These are phyloP conservation scores for Limonius californicus DNA, from an alignment of 1,140 invertebrate species.

Conservation along the genomic window DNA sequence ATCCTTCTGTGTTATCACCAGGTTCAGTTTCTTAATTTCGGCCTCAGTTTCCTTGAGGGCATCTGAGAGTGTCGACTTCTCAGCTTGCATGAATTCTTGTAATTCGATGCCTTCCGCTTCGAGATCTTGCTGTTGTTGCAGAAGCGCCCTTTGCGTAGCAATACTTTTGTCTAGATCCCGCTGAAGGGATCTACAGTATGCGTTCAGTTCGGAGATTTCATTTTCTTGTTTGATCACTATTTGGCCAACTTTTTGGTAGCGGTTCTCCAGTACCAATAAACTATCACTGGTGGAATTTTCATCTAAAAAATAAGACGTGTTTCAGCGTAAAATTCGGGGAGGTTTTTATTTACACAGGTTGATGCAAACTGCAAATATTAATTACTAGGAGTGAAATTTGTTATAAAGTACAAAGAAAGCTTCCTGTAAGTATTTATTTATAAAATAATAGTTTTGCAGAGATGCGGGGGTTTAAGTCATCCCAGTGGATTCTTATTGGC, in stretches of 20 bases:
- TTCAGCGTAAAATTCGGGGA: background rate
- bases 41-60: constrained; percentile 69
- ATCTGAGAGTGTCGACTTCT: constrained; percentile 67
- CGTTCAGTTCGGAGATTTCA: constrained; percentile 69
- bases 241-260: constrained; percentile 69
- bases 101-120: constrained; percentile 68
- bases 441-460: too few species aligned
- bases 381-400: too few species aligned
- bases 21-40: constrained; percentile 56
- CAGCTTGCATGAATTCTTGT: constrained; percentile 73
- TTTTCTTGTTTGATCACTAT: constrained; percentile 68
- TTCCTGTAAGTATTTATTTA: too few species aligned
- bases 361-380: too few species aligned
- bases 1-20: constrained; percentile 52
- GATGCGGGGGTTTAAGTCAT: too few species aligned
- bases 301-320: constrained; percentile 33
- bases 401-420: too few species aligned
- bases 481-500: too few species aligned
- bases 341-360: too few species aligned
- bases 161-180: constrained; percentile 63
- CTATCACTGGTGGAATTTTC: constrained; percentile 59
- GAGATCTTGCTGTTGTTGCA: constrained; percentile 67
- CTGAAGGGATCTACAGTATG: constrained; percentile 63
- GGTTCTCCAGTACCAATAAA: constrained; percentile 68
- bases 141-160: constrained; percentile 59